Conservation (phyloP, 2,797 vertebrate species). For the Falco naumanni region DNA sequence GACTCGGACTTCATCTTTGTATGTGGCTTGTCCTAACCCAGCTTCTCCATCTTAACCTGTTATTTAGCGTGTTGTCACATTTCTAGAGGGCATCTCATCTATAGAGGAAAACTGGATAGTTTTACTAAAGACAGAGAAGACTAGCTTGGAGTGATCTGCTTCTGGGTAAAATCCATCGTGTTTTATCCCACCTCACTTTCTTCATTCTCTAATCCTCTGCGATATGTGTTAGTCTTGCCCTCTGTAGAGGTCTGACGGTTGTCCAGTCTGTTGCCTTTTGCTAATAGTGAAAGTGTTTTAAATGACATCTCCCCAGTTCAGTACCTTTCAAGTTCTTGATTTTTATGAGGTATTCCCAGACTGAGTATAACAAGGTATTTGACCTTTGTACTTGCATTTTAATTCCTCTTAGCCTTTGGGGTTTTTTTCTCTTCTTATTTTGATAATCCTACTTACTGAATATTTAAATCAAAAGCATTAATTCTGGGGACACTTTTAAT, state of each 20-base stretch:
- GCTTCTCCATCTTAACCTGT: neutral
- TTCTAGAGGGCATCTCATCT: neutral
- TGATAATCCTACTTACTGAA: neutral
- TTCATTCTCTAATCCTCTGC: neutral
- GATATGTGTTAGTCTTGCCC: neutral
- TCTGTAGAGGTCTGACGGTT: neutral
- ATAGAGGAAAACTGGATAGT: neutral
- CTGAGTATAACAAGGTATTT: neutral
- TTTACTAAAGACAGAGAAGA: neutral
- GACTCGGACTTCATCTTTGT: neutral
- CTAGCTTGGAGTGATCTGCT: neutral
- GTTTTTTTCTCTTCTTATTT: neutral
- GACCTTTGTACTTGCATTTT: neutral
- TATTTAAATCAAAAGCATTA: neutral
- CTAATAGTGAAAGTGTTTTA: neutral
- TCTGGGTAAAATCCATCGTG: neutral
- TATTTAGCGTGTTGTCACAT: neutral
- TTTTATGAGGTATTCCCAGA: neutral
- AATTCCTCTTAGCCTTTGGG: neutral
- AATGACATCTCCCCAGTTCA: neutral
- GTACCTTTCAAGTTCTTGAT: neutral
- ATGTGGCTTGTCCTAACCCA: neutral
- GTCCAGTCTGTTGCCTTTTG: neutral
- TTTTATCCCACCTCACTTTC: slow-evolving; percentile 26
- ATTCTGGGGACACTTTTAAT: neutral